Conservation (phyloP, 53 echinoderm and acorn worm species). For the Stichopus horrens region DNA sequence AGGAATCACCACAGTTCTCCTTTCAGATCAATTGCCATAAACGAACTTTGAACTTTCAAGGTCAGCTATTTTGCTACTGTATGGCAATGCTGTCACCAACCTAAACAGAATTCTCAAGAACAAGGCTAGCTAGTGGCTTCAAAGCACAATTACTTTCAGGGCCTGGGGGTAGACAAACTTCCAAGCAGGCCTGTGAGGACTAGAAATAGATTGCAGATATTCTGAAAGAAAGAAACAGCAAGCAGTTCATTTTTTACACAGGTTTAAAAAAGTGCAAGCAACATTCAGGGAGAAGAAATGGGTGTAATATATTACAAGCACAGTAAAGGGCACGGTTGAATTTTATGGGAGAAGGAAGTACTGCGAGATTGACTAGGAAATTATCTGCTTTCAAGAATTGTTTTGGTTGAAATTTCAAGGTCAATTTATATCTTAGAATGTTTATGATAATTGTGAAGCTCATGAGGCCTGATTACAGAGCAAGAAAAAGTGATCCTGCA, state of each 20-base stretch:
- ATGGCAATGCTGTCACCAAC: background rate
- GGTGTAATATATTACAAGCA: background rate
- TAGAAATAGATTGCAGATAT: conserved; percentile 15
- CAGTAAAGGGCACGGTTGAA: background rate
- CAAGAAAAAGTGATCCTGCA: background rate
- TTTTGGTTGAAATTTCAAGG: conserved; percentile 34
- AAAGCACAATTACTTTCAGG: conserved; percentile 2
- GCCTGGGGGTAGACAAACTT: conserved; percentile 10
- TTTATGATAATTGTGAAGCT: background rate
- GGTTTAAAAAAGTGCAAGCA: background rate
- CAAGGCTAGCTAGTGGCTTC: background rate
- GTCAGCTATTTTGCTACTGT: background rate
- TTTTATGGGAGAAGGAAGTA: background rate
- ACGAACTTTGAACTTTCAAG: background rate
- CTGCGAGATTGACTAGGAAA: background rate
- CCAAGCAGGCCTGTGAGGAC: conserved; percentile 2
- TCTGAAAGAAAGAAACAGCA: background rate
- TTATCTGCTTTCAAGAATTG: background rate
- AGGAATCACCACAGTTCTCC: background rate
- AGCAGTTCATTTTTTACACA: background rate
- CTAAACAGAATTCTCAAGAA: background rate
- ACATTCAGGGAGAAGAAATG: background rate
- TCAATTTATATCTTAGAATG: conserved; percentile 8
- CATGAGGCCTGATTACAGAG: background rate
- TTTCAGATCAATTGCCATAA: background rate